A percentile compares a stretch with the other conserved stretches of the same genome.
Evolutionary conservation across 2,113 vertebrate genomes (phyloP).

Genomic region (Myotis davidii): DNA sequence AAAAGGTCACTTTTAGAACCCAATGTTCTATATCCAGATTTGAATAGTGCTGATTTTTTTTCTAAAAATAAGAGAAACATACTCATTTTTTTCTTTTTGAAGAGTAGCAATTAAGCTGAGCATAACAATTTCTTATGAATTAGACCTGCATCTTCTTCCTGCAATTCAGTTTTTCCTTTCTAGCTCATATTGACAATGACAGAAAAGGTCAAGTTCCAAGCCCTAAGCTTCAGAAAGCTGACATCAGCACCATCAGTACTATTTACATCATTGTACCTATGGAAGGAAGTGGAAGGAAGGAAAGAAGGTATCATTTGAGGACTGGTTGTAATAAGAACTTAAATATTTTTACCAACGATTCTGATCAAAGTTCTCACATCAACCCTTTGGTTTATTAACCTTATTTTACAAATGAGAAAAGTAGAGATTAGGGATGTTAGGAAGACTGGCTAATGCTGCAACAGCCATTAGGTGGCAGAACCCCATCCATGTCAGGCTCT

Average conservation of each 20-base stretch:
- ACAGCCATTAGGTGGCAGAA: neutral
- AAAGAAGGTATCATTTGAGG: neutral
- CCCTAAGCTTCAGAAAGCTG: slow-evolving; percentile 2
- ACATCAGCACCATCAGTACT: neutral
- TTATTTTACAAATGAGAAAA: neutral
- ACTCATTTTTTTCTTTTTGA: slow-evolving; percentile 21
- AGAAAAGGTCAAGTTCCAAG: slow-evolving; percentile 37
- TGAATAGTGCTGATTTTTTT: slow-evolving; percentile 17
- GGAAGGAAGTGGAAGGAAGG: neutral
- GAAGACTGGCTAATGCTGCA: neutral
- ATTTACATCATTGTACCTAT: neutral
- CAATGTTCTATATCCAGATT: slow-evolving; percentile 47
- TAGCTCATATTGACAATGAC: slow-evolving; percentile 1
- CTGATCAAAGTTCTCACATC: neutral
- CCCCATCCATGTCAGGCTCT: neutral
- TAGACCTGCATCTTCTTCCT: slow-evolving; percentile 37
- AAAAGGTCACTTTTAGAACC: slow-evolving; percentile 46
- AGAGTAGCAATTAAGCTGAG: slow-evolving; percentile 51
- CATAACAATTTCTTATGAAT: slow-evolving; percentile 50
- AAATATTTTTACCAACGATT: neutral
- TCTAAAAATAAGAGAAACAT: slow-evolving; percentile 43
- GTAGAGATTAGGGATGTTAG: neutral
- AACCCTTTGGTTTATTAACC: neutral
- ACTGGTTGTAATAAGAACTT: neutral
- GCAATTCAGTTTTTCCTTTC: slow-evolving; percentile 15